These are phyloP conservation scores for Nixonia krombeini DNA, from an alignment of 1,140 invertebrate genomes.

Conservation along the genomic window DNA sequence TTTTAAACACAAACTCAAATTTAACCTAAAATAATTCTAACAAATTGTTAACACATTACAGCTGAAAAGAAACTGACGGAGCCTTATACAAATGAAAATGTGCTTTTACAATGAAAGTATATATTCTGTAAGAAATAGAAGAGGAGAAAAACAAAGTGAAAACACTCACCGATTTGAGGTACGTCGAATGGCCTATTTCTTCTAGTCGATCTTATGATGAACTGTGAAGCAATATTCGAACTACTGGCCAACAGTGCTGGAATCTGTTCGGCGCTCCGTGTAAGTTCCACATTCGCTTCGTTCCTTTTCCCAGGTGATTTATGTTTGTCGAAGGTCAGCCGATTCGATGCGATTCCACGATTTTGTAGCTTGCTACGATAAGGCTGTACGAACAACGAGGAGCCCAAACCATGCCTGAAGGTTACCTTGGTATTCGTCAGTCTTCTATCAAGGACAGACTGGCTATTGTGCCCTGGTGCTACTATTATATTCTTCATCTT, in stretches of 20 bases:
- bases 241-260: constrained; percentile 26
- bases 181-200: constrained; percentile 79
- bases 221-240: constrained; percentile 67
- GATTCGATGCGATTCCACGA: constrained; percentile 14
- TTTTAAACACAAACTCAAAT: too few species aligned
- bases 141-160: too few species aligned
- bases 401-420: too few species aligned
- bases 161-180: constrained; percentile 79
- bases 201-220: constrained; percentile 77
- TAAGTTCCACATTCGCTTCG: background rate
- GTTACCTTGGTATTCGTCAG: constrained; percentile 23
- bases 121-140: too few species aligned
- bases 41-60: too few species aligned
- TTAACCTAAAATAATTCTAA: too few species aligned
- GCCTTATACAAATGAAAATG: too few species aligned
- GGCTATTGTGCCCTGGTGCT: constrained; percentile 11
- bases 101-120: too few species aligned
- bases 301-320: constrained; percentile 30
- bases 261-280: constrained; percentile 21
- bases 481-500: too few species aligned
- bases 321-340: constrained; percentile 34
- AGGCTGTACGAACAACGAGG: too few species aligned
- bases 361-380: constrained; percentile 26
- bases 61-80: too few species aligned
- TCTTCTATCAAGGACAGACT: constrained; percentile 30